These are phyloP conservation scores for Brotula barbata DNA, from an alignment of 2,797 vertebrate genomes.

Conservation along the genomic window DNA sequence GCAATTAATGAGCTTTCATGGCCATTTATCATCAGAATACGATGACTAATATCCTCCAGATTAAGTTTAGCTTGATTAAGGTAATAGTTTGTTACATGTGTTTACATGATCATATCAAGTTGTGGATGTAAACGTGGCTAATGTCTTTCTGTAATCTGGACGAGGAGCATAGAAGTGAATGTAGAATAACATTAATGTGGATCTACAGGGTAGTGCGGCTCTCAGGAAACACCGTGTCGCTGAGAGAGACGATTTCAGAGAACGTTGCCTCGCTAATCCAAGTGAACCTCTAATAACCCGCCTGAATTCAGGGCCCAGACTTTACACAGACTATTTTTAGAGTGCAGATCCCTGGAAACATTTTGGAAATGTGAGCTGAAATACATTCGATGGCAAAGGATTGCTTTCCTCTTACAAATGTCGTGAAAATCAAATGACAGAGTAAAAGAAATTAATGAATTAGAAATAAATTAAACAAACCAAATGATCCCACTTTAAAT, in stretches of 20 bases:
- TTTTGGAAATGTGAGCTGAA: slow-evolving; percentile 57
- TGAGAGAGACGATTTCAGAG: slow-evolving; percentile 48
- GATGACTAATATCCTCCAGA: too few relatives aligned
- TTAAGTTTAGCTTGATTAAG: too few relatives aligned
- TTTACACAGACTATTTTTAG: slow-evolving; percentile 73
- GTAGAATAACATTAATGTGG: too few relatives aligned
- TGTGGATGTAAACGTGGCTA: too few relatives aligned
- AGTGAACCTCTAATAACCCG: slow-evolving; percentile 47
- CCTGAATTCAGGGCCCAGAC: slow-evolving; percentile 57
- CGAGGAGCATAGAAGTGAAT: too few relatives aligned
- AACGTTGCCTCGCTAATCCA: slow-evolving; percentile 60
- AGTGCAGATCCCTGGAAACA: slow-evolving; percentile 57
- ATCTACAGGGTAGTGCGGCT: not conserved
- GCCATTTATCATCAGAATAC: too few relatives aligned
- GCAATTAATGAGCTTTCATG: too few relatives aligned
- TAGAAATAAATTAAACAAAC: not conserved
- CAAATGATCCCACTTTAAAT: not conserved
- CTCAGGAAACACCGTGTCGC: slow-evolving; percentile 42
- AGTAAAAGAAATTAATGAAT: not conserved
- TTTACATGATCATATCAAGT: too few relatives aligned
- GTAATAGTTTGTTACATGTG: too few relatives aligned
- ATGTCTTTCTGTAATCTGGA: not conserved
- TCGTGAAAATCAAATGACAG: slow-evolving; percentile 1
- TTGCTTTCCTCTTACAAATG: slow-evolving; percentile 21
- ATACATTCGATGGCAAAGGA: slow-evolving; percentile 14